Base-by-base conservation (phyloP, 1,140 invertebrate genomes). In the Psilanteris sp. region DNA sequence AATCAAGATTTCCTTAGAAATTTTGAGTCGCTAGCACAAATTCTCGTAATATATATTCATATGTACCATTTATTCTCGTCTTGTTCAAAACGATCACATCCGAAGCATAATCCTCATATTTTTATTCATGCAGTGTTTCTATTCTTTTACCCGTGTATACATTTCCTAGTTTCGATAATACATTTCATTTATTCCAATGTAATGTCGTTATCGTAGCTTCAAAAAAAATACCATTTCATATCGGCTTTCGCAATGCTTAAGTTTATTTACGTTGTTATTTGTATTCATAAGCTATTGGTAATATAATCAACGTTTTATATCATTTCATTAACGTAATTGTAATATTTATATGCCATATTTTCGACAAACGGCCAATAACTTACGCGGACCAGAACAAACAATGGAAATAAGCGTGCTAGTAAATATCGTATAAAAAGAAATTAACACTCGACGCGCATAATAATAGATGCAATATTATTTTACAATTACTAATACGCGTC, bases 171-270 rank as follows among this genome's bases (percentile, higher is more conserved):
- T 44, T 46, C 55, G 43, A 46, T 71, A 71, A 54, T 61, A 61
- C 46, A 54, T 71, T 71, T 70, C 66, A 70, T 59, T 54, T 71
- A 71, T 71, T 46, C 55, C 39, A 27, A 46, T 61, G 39, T 31
- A 37, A 31, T 26, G 46, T 54, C 22, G 55, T 70, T 59, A 59
- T 59, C 37, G 37, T 54, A 46, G 48, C 54, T 54, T 36, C 55
- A 36, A 48, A 70, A n/a, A n/a, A 52, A 52, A 44, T 70, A 36
- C 29, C 66, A 29, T 34, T 7, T 8, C 20, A 15, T 16, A 54
- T 61, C 54, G 36, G 46, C 55, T 71, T 44, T 46, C 20, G 20
- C 29, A 46, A 52, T 26, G 11, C 18, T 46, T 71, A 46, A 57
- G 52, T 52, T 59, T 24, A 31, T 46, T 54, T 34, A 24, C 10